Percentiles rank a stretch among this genome's conserved stretches.
Evolutionary conservation across 1,140 invertebrate species (phyloP).

Genomic region (Heliconius nattereri): DNA sequence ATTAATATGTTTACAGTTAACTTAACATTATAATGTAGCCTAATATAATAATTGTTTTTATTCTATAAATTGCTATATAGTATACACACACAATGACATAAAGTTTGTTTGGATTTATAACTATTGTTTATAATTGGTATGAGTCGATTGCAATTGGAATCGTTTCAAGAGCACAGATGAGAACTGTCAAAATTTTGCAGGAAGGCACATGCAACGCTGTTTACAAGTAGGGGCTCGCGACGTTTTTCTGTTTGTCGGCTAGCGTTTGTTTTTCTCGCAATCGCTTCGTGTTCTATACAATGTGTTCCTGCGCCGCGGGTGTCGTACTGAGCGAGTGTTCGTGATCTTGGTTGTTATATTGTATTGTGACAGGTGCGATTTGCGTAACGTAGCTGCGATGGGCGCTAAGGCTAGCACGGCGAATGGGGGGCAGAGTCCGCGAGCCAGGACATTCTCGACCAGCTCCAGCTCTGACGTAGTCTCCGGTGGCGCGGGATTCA

Average conservation of each 20-base stretch:
- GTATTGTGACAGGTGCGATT: constrained; percentile 68
- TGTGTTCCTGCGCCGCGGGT: constrained; percentile 69
- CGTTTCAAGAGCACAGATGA: constrained; percentile 42
- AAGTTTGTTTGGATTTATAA: background rate
- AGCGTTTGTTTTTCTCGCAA: constrained; percentile 59
- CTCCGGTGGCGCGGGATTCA: constrained; percentile 85
- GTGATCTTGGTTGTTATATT: constrained; percentile 55
- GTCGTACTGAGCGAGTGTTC: constrained; percentile 60
- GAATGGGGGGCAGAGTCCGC: constrained; percentile 86
- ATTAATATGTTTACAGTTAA: no score
- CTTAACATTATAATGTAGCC: no score
- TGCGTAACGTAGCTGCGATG: constrained; percentile 83
- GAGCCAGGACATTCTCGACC: constrained; percentile 88
- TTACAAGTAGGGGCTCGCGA: constrained; percentile 69
- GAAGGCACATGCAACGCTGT: constrained; percentile 77
- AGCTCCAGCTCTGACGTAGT: constrained; percentile 87
- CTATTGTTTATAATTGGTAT: background rate
- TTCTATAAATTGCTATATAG: no score
- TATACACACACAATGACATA: background rate
- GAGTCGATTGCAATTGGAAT: constrained; percentile 8
- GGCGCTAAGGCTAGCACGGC: constrained; percentile 92
- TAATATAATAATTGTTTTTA: no score
- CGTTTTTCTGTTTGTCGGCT: constrained; percentile 60
- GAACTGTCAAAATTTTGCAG: constrained; percentile 80
- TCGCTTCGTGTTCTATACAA: constrained; percentile 58